These are phyloP conservation scores for Rotaria sp. DNA, from an alignment of 2,888 invertebrate species.

Conservation along the genomic window DNA sequence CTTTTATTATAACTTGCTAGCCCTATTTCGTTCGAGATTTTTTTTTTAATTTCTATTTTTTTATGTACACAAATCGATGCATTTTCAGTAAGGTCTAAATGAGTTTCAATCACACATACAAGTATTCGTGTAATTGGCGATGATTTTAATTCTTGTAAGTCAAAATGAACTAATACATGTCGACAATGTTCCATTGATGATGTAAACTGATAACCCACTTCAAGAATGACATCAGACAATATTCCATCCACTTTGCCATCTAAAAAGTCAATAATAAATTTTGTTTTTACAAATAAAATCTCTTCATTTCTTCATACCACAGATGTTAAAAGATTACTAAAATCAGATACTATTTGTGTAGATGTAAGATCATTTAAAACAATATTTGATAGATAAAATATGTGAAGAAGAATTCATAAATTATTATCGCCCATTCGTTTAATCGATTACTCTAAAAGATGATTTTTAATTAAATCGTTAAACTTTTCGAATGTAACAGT, in stretches of 20 bases:
- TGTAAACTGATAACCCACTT: slow-evolving; percentile 84
- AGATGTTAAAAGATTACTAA: neutral
- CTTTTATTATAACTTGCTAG: slow-evolving; percentile 4
- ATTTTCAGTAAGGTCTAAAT: slow-evolving; percentile 66
- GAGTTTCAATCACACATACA: slow-evolving; percentile 62
- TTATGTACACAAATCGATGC: neutral
- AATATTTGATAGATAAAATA: slow-evolving; percentile 5
- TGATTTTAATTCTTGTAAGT: slow-evolving; percentile 70
- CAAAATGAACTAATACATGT: slow-evolving; percentile 72
- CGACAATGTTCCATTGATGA: slow-evolving; percentile 60
- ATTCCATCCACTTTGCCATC: slow-evolving; percentile 53
- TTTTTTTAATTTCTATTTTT: too few relatives aligned
- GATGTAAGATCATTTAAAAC: neutral
- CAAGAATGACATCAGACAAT: slow-evolving; percentile 75
- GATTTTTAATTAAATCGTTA: neutral
- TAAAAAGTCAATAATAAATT: neutral
- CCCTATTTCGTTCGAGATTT: too few relatives aligned
- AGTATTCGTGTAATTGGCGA: slow-evolving; percentile 75
- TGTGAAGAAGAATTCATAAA: neutral
- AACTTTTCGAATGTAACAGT: neutral
- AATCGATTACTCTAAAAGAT: neutral
- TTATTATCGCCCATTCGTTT: neutral
- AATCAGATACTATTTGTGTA: neutral
- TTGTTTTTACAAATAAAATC: neutral
- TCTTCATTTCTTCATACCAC: neutral